These are phyloP conservation scores for Schizopygopsis pylzovi DNA, from an alignment of 2,797 vertebrate species.

Conservation along the genomic window DNA sequence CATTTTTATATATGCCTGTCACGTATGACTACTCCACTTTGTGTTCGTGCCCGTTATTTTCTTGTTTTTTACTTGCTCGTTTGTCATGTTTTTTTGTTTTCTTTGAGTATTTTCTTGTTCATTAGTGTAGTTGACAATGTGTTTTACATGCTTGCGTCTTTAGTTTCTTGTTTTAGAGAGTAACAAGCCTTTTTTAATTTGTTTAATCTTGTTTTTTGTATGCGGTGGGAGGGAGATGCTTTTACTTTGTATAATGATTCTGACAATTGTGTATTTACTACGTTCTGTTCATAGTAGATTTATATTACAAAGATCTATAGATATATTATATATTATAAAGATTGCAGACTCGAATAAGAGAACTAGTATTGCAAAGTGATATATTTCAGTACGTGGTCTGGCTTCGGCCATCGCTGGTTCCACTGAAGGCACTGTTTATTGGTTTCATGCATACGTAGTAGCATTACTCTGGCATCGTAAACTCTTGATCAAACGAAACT, in stretches of 20 bases:
- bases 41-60: conserved; percentile 39
- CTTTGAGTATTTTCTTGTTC: conserved; percentile 56
- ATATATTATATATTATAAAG: conserved; percentile 77
- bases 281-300: conserved; percentile 87
- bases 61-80: conserved; percentile 52
- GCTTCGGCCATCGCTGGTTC: conserved; percentile 57
- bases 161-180: conserved; percentile 57
- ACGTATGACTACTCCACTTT: conserved; percentile 68
- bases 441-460: conserved; percentile 61
- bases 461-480: conserved; percentile 66
- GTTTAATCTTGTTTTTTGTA: conserved; percentile 52
- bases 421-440: conserved; percentile 69
- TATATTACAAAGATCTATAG: conserved; percentile 79
- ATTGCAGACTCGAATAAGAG: conserved; percentile 75
- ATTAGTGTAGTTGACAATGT: conserved; percentile 71
- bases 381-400: conserved; percentile 68
- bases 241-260: conserved; percentile 84
- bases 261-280: conserved; percentile 84
- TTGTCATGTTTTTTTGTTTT: conserved; percentile 61
- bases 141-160: conserved; percentile 66
- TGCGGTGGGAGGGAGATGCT: conserved; percentile 69
- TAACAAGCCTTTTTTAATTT: conserved; percentile 42
- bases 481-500: conserved; percentile 12
- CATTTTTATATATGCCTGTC: conserved; percentile 66
- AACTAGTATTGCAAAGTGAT: conserved; percentile 72